Evolutionary conservation across 1,140 invertebrate species (phyloP).

Genomic region (Chironomus striatipennis): DNA sequence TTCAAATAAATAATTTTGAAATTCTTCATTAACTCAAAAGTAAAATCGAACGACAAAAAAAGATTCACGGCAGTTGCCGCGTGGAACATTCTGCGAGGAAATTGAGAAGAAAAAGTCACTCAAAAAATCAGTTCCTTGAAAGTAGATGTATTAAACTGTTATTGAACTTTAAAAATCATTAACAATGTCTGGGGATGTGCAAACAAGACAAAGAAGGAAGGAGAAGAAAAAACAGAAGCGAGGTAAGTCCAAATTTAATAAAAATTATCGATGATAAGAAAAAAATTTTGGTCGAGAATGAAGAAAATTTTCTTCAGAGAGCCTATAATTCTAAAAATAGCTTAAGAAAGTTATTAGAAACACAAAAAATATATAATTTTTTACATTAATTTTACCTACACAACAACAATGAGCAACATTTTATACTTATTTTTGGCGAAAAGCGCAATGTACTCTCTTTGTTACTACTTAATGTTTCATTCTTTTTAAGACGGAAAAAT

Average conservation of each 20-base stretch:
- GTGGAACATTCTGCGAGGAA: too few species aligned
- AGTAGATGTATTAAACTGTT: not conserved
- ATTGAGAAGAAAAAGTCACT: not conserved
- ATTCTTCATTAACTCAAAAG: too few species aligned
- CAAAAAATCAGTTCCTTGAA: not conserved
- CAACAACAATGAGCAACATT: constrained; percentile 12
- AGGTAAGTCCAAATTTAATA: constrained; percentile 44
- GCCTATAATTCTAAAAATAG: not conserved
- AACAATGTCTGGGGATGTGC: constrained; percentile 61
- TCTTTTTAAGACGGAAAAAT: not conserved
- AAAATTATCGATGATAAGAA: not conserved
- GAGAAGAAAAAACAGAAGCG: constrained; percentile 52
- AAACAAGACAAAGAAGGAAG: constrained; percentile 61
- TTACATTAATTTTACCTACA: constrained; percentile 14
- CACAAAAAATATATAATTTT: not conserved
- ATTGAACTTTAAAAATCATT: constrained; percentile 3
- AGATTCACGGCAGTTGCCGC: too few species aligned
- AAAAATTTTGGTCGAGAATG: not conserved
- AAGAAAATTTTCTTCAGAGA: constrained; percentile 5
- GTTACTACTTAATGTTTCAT: not conserved
- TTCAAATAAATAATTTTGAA: too few species aligned
- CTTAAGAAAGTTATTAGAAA: constrained; percentile 5
- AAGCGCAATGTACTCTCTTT: not conserved
- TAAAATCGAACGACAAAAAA: too few species aligned
- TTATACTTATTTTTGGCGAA: constrained; percentile 19